Evolutionary conservation across 2,113 vertebrate species (phyloP), one percentile per base, ranked within the genome.

Genomic region (Scomber japonicus): DNA sequence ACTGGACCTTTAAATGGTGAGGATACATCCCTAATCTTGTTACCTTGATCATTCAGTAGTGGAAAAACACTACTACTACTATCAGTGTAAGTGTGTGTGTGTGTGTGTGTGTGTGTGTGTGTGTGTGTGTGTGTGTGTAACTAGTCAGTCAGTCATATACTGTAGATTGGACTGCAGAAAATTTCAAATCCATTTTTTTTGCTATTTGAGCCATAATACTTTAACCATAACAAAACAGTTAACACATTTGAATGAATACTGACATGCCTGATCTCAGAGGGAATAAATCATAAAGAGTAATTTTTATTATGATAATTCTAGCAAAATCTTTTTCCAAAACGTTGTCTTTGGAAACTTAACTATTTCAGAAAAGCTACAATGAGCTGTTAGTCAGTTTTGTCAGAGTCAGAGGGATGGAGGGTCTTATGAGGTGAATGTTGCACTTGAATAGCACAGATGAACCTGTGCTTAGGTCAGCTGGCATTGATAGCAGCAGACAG

Each of bases 401-500:
- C 16, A 17, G 19, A 27, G 6, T 5, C 31, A n/a, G 40, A 11
- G 0, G 31, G 27, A 50, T 14, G 54, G 17, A 31, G 46, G n/a
- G 40, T 69, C 2, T 50, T 50, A 11, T 16, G 48, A 17, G 11
- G 67, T 6, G 11, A n/a, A 70, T 15, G 19, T 49, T 45, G 5
- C 19, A 9, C 30, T 55, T 55, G 55, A 70, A 65, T 7, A 55
- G 30, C 44, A n/a, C 14, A 57, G 50, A 44, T 75, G 49, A 75
- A 83, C 48, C 53, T 50, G 19, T 24, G 6, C 70, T 35, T 76
- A 81, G 78, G 70, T 86, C 75, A 61, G 66, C 50, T 56, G 15
- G 75, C 74, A 64, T 81, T 55, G 44, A 64, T 53, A 30, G 40
- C 62, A 44, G 63, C 65, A 78, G 64, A 69, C 76, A 70, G 77